These are phyloP conservation scores for Standfussiana lucernea DNA, from an alignment of 2,888 invertebrate genomes.

Conservation along the genomic window DNA sequence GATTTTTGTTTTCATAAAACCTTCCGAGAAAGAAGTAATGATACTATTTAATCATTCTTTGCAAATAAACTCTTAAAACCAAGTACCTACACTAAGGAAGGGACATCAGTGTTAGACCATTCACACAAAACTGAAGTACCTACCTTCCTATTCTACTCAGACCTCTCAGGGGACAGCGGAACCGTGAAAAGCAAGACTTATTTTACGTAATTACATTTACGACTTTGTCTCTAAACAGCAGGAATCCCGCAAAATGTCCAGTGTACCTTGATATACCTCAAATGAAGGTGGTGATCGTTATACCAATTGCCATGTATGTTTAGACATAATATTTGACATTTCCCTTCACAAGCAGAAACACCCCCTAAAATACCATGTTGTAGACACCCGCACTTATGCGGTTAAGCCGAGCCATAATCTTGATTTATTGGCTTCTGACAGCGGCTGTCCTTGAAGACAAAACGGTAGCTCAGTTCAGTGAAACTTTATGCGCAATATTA, in stretches of 20 bases:
- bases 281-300: neutral
- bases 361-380: conserved; percentile 15
- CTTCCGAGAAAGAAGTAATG: neutral
- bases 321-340: conserved; percentile 17
- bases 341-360: neutral
- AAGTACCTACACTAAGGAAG: neutral
- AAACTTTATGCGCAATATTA: conserved; percentile 33
- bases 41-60: neutral
- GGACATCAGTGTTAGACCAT: neutral
- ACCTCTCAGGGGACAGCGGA: neutral
- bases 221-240: neutral
- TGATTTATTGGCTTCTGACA: conserved; percentile 42
- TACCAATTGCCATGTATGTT: neutral
- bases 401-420: conserved; percentile 30
- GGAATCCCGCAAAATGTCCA: neutral
- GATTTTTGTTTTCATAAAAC: no score
- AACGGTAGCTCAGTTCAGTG: neutral
- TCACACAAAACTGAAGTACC: neutral
- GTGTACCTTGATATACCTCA: neutral
- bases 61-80: neutral
- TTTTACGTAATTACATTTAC: neutral
- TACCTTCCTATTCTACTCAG: neutral
- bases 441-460: conserved; percentile 16
- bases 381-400: conserved; percentile 21
- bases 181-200: conserved; percentile 1